Evolutionary conservation across 2,888 invertebrate species (phyloP), one percentile per base, ranked within the genome.

Genomic region (Aricia artaxerxes): DNA sequence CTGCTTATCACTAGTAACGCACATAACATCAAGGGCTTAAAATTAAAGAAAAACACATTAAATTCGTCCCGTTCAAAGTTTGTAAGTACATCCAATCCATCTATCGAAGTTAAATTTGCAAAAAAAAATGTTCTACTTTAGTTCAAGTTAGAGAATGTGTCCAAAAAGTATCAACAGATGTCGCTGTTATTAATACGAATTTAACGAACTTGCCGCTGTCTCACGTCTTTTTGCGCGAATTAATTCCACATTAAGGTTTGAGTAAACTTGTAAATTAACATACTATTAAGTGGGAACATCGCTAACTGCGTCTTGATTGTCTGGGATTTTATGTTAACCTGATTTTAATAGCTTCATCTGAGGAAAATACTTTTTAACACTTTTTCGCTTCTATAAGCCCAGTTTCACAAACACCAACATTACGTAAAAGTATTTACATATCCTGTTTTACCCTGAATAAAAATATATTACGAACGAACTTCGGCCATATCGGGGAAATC

Each of bases 131-230:
- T 44, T 44, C 9, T 9, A 44, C 44, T 44, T 44, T 44, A 49
- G 3, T 49, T 57, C 16, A 57, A 16, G 57, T 57, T 57, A 16
- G 57, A 69, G 35, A 69, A 31, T 1, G 35, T n/a, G 5, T 16
- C 16, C 24, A 57, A 57, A 49, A 78, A 44, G 78, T n/a, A 49
- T 40, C 64, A 49, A 73, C 73, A 78, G 78, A 72, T 73, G 73
- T 57, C 72, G 57, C 73, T 78, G 73, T 31, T 73, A 73, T 73
- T 72, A 78, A 78, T 73, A 69, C n/a, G 38, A 53, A 73, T 57
- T 78, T 78, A 72, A 35, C 16, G 13, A 53, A 78, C 49, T 75
- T 49, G 57, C 13, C 35, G 53, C 35, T 35, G 16, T 76, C 76
- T 76, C 31, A 13, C 13, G 76, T 31, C 69, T 76, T 76, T 76